These are phyloP conservation scores for Austrofundulus limnaeus DNA, from an alignment of 2,113 vertebrate genomes.

Conservation along the genomic window DNA sequence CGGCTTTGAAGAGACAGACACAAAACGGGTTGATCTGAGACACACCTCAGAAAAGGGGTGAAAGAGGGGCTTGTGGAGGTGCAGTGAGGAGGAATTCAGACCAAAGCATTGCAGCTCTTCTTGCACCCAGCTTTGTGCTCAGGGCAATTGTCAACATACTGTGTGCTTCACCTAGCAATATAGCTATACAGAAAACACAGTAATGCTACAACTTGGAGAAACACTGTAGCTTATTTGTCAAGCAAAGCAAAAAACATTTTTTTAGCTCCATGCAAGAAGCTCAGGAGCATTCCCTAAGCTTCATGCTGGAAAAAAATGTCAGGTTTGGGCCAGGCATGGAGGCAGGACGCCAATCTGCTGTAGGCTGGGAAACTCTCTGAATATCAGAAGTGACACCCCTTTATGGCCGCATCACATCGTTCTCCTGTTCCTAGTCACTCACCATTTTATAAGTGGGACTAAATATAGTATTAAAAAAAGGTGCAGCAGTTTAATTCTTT, in stretches of 20 bases:
- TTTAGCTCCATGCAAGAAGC: neutral
- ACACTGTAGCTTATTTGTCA: constrained; percentile 9
- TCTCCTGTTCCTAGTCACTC: constrained; percentile 36
- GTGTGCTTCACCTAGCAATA: neutral
- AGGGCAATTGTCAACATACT: too few species aligned
- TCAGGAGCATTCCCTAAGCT: constrained; percentile 4
- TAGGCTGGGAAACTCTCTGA: constrained; percentile 34
- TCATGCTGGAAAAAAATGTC: neutral
- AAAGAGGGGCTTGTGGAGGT: too few species aligned
- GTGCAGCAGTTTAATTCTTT: constrained; percentile 12
- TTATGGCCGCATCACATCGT: constrained; percentile 59
- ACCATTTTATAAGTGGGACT: constrained; percentile 24
- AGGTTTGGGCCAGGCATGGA: constrained; percentile 5
- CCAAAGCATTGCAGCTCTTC: too few species aligned
- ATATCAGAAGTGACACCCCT: constrained; percentile 46
- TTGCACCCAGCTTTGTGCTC: too few species aligned
- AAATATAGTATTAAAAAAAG: constrained; percentile 20
- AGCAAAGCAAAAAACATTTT: neutral
- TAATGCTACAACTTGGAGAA: neutral
- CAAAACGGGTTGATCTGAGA: too few species aligned
- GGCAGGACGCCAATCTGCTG: constrained; percentile 13
- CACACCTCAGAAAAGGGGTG: too few species aligned
- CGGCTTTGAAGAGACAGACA: too few species aligned
- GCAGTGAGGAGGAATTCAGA: too few species aligned
- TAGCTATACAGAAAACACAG: neutral